Base-by-base conservation (phyloP, 2,888 invertebrate genomes). In the Toxonevra muliebris region DNA sequence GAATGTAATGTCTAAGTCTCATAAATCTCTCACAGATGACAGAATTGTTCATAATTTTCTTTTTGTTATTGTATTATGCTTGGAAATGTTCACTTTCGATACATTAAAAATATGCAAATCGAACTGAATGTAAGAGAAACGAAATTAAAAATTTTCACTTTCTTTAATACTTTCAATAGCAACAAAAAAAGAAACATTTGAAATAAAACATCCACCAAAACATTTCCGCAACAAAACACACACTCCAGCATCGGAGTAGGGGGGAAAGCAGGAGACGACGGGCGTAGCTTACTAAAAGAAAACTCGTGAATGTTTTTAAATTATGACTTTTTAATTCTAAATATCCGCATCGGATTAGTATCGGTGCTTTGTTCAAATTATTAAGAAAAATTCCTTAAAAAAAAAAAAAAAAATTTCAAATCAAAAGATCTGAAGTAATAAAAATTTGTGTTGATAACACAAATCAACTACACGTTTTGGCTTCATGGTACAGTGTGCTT, bases 21-120 rank as follows among this genome's bases (percentile, higher is more conserved):
- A 73, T 74, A 74, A 74, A 74, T 74, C 74, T 74, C 69, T 72
- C 70, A 70, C 73, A 74, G 74, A 74, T 74, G 74, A 70, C 74
- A 74, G 72, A 58, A 69, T 62, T 71, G 48, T 48, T 69, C 67
- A 69, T 66, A 72, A 69, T 67, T 62, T 68, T 42, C 65, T 48
- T 61, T 43, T 58, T 20, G 57, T 65, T 42, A 54, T 42, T 62
- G 61, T 66, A 66, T 65, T 68, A 45, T 69, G 67, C 67, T 61
- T 69, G 66, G 48, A 65, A 68, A 59, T 50, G 58, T 67, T 60
- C 59, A 30, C 30, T 30, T 30, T 30, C 30, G 30, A 30, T 30
- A 30, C 30, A 30, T 4, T 30, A 30, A 30, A 30, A 30, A 30
- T 30, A 65, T 65, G 65, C 53, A 71, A 66, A 69, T 69, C 66